Evolutionary conservation across 2,113 vertebrate genomes (phyloP), one percentile per base, ranked within the genome.

Genomic region (Pontoporia blainvillei): DNA sequence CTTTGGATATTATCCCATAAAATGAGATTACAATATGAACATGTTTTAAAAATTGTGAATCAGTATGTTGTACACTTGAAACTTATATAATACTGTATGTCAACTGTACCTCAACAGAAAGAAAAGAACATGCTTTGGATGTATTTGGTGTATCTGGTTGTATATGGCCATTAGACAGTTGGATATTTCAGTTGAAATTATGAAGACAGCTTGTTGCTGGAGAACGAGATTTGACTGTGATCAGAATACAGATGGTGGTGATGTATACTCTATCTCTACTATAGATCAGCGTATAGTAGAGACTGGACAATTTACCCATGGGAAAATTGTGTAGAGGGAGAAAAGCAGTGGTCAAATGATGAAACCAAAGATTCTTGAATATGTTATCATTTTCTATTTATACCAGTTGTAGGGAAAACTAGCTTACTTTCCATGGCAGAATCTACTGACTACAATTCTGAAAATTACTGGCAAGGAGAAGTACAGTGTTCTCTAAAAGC

Each of bases 281-380:
- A 52, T 17, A 52, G 49, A 52, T 52, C 49, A 52, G 49, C 15
- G 5, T 82, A 71, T 23, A 94, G 64, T 54, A 15, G 29, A 79
- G 11, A 36, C 3, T 89, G 12, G 36, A 87, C 66, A 91, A 29
- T 88, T 59, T 57, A 72, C 57, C 54, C 39, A 49, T 31, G 34
- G 44, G n/a, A 79, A 96, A 79, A 92, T 79, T 85, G 8, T 76
- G 54, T 72, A 44, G 8, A 85, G 27, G 61, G 25, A 92, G 62
- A 92, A 90, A 79, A 93, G 6, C 59, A 75, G 41, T 81, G 23
- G 23, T 5, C 17, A 93, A 82, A 81, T 82, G 25, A 66, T 89
- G 31, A 92, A 92, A 90, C 44, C 44, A 94, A 41, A 62, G 41
- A n/a, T 86, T 86, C 23, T 61, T 92, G 34, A 96, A 66, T 69